Base-by-base conservation (phyloP, 1,140 invertebrate genomes). In the Calephelis virginiensis region DNA sequence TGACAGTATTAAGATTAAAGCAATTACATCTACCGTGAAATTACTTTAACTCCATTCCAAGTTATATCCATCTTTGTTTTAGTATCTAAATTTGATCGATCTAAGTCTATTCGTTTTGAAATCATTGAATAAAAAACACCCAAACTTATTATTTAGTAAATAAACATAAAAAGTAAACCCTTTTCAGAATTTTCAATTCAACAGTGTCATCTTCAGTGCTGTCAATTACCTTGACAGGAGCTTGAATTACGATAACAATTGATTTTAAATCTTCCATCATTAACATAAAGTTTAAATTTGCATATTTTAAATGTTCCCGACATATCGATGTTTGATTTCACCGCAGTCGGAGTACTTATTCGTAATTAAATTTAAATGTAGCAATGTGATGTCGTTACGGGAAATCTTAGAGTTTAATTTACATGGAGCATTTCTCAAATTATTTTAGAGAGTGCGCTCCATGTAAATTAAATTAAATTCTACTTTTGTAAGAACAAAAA, bases 261-360 rank as follows among this genome's bases (percentile, higher is more conserved):
- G 10, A 56, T 11, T 56, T 56, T 56, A 28, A 37, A 12, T 14
- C 28, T 56, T 56, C 28, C 28, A 17, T 37, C 6, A 7, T 7
- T 0, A 12, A 8, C 10, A 6, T n/a, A 12, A 56, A 56, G 53
- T 56, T 56, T 5, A 56, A 37, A 6, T 56, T 56, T 56, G 53
- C 28, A 11, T 56, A 10, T 6, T 8, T 12, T 6, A 12, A 6
- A 56, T 28, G 7, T 56, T 11, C 17, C 28, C 28, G 10, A 56
- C 53, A 56, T 56, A 56, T 56, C 53, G 28, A 56, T 56, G 53
- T 56, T 56, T 56, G 53, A 56, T 56, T 56, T 56, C 28, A 14
- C 53, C 53, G 53, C 50, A 56, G 50, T 28, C 28, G 50, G 50
- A 56, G 50, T 56, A 56, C 50, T 56, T 56, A 56, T 56, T 56